phyloP scores from a whole-genome alignment of 2,888 invertebrate species.

The Trachelus tabidus region DNA sequence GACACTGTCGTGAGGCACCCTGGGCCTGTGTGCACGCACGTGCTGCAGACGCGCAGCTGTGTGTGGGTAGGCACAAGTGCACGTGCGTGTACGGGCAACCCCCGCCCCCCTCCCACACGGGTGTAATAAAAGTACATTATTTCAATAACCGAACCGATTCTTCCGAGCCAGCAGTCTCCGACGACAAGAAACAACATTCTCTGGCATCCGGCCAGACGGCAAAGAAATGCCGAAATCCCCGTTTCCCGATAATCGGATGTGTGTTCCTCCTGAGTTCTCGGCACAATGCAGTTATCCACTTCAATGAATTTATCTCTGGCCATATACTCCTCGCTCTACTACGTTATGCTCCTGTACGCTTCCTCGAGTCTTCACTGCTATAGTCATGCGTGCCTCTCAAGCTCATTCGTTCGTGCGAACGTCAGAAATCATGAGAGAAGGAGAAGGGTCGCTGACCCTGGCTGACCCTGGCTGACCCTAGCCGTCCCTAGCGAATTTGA shows the following conservation, averaged over 20 bases:
- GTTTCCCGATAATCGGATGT: conserved; percentile 61
- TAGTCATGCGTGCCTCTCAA: neutral
- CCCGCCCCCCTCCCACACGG: neutral
- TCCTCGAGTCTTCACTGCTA: neutral
- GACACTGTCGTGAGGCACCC: too few species aligned
- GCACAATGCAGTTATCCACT: conserved; percentile 63
- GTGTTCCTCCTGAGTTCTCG: conserved; percentile 61
- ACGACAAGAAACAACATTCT: conserved; percentile 63
- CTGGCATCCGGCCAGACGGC: conserved; percentile 56
- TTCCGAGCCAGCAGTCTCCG: conserved; percentile 57
- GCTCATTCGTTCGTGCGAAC: neutral
- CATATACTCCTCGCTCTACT: neutral
- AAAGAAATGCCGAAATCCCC: conserved; percentile 56
- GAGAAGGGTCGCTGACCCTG: conserved; percentile 18
- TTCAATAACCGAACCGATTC: conserved; percentile 63
- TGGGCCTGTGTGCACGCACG: neutral
- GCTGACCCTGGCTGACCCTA: neutral
- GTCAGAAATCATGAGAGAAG: neutral
- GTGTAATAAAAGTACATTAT: conserved; percentile 62
- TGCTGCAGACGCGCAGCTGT: neutral
- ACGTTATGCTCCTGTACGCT: neutral
- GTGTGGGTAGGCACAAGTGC: too few species aligned
- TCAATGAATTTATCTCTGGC: conserved; percentile 53
- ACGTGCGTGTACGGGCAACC: neutral
- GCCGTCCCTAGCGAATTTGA: neutral